Percentiles rank a stretch among this genome's conserved stretches.
Conservation (phyloP, 2,888 invertebrate genomes). For the Oscheius myriophilus region DNA sequence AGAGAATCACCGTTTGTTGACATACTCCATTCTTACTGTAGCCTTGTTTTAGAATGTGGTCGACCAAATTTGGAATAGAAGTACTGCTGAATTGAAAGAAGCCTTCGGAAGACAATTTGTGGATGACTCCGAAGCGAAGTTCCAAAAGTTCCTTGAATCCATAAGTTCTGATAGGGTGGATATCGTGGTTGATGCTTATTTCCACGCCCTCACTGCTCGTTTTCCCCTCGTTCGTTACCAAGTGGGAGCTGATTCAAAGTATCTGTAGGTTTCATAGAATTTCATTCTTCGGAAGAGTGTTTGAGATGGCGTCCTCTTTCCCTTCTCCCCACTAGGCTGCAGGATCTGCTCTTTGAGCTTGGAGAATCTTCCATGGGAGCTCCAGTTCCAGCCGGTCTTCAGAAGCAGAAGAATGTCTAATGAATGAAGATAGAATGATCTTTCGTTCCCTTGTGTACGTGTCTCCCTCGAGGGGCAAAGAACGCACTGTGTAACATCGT, state of each 20-base stretch:
- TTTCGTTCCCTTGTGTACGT: no score
- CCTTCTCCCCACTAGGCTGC: constrained; percentile 42
- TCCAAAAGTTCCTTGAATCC: constrained; percentile 35
- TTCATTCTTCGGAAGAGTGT: constrained; percentile 1
- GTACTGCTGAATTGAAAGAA: constrained; percentile 34
- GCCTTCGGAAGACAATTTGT: constrained; percentile 48
- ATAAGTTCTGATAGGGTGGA: constrained; percentile 40
- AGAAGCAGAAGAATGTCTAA: background rate
- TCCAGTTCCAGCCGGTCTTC: constrained; percentile 24
- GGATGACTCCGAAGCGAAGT: constrained; percentile 31
- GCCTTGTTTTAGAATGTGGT: constrained; percentile 3
- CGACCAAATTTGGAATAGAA: constrained; percentile 39
- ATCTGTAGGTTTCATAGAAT: constrained; percentile 14
- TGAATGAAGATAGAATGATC: no score
- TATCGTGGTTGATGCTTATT: constrained; percentile 61
- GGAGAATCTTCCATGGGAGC: constrained; percentile 8
- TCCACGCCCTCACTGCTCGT: constrained; percentile 61
- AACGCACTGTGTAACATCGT: no score
- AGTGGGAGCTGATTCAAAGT: constrained; percentile 55
- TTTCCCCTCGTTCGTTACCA: constrained; percentile 58
- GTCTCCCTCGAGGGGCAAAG: no score
- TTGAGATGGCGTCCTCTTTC: constrained; percentile 52
- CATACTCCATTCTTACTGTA: background rate
- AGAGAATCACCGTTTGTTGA: constrained; percentile 35
- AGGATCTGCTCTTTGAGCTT: constrained; percentile 42